Evolutionary conservation across 2,113 vertebrate species (phyloP).

Genomic region (Excalfactoria chinensis): DNA sequence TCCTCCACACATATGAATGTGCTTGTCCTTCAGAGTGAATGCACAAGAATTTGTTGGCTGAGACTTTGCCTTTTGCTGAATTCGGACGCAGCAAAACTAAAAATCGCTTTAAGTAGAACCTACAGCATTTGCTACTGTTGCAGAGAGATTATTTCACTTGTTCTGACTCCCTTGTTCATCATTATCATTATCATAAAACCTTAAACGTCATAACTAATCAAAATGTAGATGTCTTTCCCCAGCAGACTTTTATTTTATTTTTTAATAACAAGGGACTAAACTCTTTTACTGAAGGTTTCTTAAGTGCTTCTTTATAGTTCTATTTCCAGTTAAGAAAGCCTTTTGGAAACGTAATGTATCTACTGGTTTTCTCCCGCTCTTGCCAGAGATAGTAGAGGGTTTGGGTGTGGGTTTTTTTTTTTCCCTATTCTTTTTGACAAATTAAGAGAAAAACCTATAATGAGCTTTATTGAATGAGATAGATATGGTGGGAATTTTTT

Average conservation of each 20-base stretch:
- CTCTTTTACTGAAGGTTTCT: slow-evolving; percentile 49
- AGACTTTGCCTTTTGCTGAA: slow-evolving; percentile 45
- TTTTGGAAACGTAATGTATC: slow-evolving; percentile 42
- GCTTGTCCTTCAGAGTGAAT: slow-evolving; percentile 76
- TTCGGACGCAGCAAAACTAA: slow-evolving; percentile 21
- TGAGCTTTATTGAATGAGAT: slow-evolving; percentile 14
- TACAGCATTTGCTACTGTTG: slow-evolving; percentile 35
- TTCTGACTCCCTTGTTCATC: slow-evolving; percentile 53
- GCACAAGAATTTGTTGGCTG: slow-evolving; percentile 44
- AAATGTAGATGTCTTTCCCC: slow-evolving; percentile 32
- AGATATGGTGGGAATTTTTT: background rate
- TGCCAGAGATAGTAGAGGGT: slow-evolving; percentile 54
- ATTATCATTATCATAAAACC: slow-evolving; percentile 60
- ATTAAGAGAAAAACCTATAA: slow-evolving; percentile 25
- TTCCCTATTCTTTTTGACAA: background rate
- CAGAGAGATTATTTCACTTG: slow-evolving; percentile 29
- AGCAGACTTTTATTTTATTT: slow-evolving; percentile 19
- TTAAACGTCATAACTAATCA: slow-evolving; percentile 36
- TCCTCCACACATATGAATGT: slow-evolving; percentile 63
- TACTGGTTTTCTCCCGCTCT: slow-evolving; percentile 46
- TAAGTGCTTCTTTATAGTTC: slow-evolving; percentile 34
- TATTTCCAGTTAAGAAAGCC: slow-evolving; percentile 38
- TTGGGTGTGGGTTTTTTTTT: background rate
- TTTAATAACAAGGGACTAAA: slow-evolving; percentile 62
- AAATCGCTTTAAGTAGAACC: slow-evolving; percentile 36